Evolutionary conservation across 2,888 invertebrate genomes (phyloP).

Genomic region (Pseudanteris insignis): DNA sequence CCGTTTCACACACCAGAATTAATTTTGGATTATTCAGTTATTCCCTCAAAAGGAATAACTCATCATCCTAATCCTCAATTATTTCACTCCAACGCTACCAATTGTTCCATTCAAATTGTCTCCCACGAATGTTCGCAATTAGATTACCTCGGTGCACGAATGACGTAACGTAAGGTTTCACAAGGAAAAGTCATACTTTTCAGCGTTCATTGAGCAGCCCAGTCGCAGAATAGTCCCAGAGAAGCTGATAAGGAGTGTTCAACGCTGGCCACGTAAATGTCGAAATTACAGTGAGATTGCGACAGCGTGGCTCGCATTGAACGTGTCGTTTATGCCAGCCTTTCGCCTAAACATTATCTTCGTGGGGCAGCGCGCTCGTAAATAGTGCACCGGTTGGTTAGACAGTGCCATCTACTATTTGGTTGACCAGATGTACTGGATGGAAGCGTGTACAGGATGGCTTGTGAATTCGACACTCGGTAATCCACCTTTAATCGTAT

Average conservation of each 20-base stretch:
- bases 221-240: conserved; percentile 21
- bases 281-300: conserved; percentile 27
- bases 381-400: conserved; percentile 34
- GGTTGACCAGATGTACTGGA: conserved; percentile 15
- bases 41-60: no score
- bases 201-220: conserved; percentile 3
- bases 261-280: conserved; percentile 14
- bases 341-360: conserved; percentile 37
- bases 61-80: no score
- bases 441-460: conserved; percentile 16
- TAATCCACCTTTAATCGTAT: conserved; percentile 4
- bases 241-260: conserved; percentile 31
- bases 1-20: no score
- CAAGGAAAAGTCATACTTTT: no score
- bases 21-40: no score
- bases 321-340: conserved; percentile 24
- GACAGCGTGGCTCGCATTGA: conserved; percentile 22
- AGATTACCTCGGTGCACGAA: no score
- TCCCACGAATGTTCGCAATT: no score
- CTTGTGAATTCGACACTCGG: conserved; percentile 9
- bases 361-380: conserved; percentile 27
- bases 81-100: no score
- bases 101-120: no score
- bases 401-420: conserved; percentile 23
- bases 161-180: no score